phyloP scores from a whole-genome alignment of 2,113 vertebrate genomes.

The Corythoichthys haematopterus region DNA sequence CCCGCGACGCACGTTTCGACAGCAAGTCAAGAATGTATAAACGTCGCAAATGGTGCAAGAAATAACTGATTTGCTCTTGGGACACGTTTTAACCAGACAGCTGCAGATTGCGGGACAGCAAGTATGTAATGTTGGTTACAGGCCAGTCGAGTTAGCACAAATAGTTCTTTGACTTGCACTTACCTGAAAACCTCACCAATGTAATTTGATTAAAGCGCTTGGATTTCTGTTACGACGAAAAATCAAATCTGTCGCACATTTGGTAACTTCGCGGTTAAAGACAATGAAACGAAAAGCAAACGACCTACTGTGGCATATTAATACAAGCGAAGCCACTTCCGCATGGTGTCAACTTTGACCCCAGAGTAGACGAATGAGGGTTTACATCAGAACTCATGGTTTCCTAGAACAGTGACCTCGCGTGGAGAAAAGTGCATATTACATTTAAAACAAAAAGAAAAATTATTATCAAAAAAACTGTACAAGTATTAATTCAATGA shows the following conservation, averaged over 20 bases:
- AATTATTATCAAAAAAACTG: not conserved
- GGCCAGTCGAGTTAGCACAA: constrained; percentile 31
- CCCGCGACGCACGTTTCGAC: not conserved
- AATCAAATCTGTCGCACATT: constrained; percentile 7
- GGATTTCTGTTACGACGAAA: not conserved
- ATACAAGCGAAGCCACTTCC: constrained; percentile 25
- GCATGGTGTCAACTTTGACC: constrained; percentile 45
- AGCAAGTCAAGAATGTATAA: not conserved
- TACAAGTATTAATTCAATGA: no score
- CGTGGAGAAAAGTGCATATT: not conserved
- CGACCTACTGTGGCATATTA: not conserved
- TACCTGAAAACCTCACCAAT: not conserved
- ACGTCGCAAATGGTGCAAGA: not conserved
- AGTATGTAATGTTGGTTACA: not conserved
- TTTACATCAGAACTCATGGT: rapidly evolving
- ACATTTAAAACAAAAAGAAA: not conserved
- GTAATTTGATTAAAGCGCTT: not conserved
- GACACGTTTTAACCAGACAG: not conserved
- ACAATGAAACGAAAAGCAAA: not conserved
- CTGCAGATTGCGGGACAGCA: not conserved
- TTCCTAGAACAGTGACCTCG: constrained; percentile 34
- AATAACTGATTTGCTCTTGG: not conserved
- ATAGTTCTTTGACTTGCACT: not conserved
- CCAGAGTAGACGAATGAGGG: not conserved
- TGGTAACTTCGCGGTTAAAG: not conserved